Conservation (phyloP, 2,888 invertebrate species). For the Nomada fabriciana region DNA sequence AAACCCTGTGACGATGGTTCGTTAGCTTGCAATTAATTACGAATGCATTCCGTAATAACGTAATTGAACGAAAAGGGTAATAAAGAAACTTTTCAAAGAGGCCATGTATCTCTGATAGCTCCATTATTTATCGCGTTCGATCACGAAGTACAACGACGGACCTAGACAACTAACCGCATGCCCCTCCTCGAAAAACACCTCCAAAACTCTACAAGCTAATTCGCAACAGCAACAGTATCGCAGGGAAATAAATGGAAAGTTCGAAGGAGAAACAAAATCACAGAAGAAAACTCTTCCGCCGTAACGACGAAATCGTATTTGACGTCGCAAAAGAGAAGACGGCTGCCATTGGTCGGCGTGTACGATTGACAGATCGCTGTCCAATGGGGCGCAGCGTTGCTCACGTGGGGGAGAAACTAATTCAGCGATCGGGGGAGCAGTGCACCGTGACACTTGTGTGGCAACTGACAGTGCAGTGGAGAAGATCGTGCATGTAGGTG, state of each 20-base stretch:
- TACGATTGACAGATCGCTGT: background rate
- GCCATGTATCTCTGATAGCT: no score
- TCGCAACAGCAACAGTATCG: no score
- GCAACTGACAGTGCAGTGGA: slow-evolving; percentile 57
- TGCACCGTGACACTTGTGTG: slow-evolving; percentile 42
- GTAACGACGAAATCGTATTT: background rate
- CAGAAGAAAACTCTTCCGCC: no score
- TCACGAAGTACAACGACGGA: background rate
- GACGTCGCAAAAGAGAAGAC: background rate
- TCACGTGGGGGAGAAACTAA: slow-evolving; percentile 36
- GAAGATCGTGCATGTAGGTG: slow-evolving; percentile 46
- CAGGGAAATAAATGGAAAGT: no score
- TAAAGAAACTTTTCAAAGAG: background rate
- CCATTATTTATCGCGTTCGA: background rate
- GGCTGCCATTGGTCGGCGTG: slow-evolving; percentile 13
- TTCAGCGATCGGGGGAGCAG: slow-evolving; percentile 39
- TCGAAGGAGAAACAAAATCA: no score
- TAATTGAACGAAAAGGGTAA: no score
- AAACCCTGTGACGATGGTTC: no score
- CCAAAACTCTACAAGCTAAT: no score
- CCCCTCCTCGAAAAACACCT: background rate
- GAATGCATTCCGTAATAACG: no score
- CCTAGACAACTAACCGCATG: background rate
- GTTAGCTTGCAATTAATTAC: no score
- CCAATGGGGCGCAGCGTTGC: slow-evolving; percentile 40